A percentile compares a stretch with the other conserved stretches of the same genome.
Conservation (phyloP, 2,888 invertebrate species). For the Entomobrya proxima region DNA sequence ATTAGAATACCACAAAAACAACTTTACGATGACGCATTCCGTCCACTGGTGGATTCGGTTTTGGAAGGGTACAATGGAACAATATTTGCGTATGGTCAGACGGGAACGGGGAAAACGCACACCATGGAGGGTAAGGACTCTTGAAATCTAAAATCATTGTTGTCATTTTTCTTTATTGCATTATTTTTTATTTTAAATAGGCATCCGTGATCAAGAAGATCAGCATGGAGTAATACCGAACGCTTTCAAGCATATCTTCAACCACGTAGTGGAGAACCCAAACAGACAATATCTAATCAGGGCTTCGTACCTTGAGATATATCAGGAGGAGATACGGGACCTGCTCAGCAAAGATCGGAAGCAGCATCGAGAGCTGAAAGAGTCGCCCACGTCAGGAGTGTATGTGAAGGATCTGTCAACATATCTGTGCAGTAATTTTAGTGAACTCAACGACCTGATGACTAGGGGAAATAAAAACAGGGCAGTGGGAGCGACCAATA, state of each 20-base stretch:
- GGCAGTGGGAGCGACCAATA: conserved; percentile 95
- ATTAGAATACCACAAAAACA: conserved; percentile 89
- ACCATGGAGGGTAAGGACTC: conserved; percentile 82
- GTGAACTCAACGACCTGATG: conserved; percentile 97
- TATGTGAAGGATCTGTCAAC: conserved; percentile 97
- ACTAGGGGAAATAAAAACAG: conserved; percentile 93
- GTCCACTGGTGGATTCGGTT: conserved; percentile 95
- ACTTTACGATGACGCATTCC: conserved; percentile 96
- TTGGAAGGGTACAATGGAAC: conserved; percentile 99
- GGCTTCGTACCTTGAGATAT: conserved; percentile 98
- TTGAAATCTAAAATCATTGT: not conserved
- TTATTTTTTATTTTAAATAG: conserved; percentile 77
- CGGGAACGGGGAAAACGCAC: conserved; percentile 92
- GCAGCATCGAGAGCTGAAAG: conserved; percentile 85
- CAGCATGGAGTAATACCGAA: conserved; percentile 93
- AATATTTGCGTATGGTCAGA: conserved; percentile 98
- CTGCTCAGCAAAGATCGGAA: conserved; percentile 84
- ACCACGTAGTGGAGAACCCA: conserved; percentile 83
- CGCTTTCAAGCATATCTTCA: conserved; percentile 98
- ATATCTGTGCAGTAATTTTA: conserved; percentile 94
- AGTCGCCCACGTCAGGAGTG: conserved; percentile 89
- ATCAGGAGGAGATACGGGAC: conserved; percentile 92
- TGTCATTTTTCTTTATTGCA: not conserved
- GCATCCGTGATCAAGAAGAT: conserved; percentile 83
- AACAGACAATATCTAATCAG: conserved; percentile 93